Conservation (phyloP, 1,140 invertebrate genomes). For the Camponotus floridanus region DNA sequence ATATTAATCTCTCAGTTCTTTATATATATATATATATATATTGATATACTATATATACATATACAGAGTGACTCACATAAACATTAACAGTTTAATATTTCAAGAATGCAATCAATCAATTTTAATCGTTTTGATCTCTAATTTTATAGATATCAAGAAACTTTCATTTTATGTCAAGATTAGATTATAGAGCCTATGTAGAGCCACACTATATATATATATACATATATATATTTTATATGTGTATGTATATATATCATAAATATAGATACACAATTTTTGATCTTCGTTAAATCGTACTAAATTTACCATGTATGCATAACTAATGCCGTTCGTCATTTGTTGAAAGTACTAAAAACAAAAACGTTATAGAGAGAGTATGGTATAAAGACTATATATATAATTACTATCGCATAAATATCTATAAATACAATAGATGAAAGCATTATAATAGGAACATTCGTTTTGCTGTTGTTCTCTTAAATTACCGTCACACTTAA, state of each 20-base stretch:
- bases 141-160: too few species aligned
- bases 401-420: conserved; percentile 72
- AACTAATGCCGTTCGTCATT: conserved; percentile 51
- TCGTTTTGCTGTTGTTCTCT: conserved; percentile 70
- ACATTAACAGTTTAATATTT: too few species aligned
- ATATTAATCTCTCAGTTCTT: conserved; percentile 58
- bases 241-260: conserved; percentile 48
- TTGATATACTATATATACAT: conserved; percentile 22
- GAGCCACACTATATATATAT: neutral
- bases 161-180: too few species aligned
- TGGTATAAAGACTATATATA: conserved; percentile 68
- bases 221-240: conserved; percentile 16
- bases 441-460: conserved; percentile 82
- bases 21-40: conserved; percentile 57
- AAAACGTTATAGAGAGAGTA: conserved; percentile 61
- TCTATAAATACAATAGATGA: conserved; percentile 74
- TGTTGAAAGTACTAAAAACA: conserved; percentile 66
- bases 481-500: conserved; percentile 71
- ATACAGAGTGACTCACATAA: too few species aligned
- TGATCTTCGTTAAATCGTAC: conserved; percentile 33
- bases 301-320: conserved; percentile 43
- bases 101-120: too few species aligned
- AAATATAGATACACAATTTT: conserved; percentile 61
- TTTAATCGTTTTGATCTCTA: too few species aligned
- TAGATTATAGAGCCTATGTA: too few species aligned